phyloP scores from a whole-genome alignment of 2,113 vertebrate genomes.

The Saccopteryx bilineata region DNA sequence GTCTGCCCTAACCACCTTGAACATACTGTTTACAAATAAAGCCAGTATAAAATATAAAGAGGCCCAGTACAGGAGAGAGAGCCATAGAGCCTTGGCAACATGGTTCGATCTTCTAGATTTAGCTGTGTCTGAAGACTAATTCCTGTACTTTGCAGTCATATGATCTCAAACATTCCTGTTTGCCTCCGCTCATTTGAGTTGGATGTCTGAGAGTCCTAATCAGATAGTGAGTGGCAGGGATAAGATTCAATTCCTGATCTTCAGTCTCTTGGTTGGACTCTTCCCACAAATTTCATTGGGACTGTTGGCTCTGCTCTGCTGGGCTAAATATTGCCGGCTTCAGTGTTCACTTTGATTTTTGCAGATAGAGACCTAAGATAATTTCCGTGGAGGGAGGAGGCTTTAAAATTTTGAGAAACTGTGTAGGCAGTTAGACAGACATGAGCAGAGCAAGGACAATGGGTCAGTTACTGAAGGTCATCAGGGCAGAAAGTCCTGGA shows the following conservation, averaged over 20 bases:
- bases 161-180: background rate
- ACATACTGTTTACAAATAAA: background rate
- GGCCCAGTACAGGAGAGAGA: background rate
- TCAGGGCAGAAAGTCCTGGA: too few relatives aligned
- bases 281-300: background rate
- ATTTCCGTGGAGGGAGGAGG: background rate
- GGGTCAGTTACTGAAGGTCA: too few relatives aligned
- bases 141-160: background rate
- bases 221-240: background rate
- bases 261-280: background rate
- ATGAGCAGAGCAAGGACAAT: too few relatives aligned
- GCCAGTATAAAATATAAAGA: background rate
- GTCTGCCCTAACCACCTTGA: background rate
- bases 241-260: background rate
- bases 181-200: background rate
- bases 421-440: too few relatives aligned
- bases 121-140: background rate
- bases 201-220: background rate
- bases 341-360: constrained; percentile 32
- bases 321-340: background rate
- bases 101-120: background rate
- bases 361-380: constrained; percentile 47
- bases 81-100: background rate
- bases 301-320: background rate
- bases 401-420: constrained; percentile 56